phyloP scores from a whole-genome alignment of 2,113 vertebrate genomes.

The Uropsilus gracilis region DNA sequence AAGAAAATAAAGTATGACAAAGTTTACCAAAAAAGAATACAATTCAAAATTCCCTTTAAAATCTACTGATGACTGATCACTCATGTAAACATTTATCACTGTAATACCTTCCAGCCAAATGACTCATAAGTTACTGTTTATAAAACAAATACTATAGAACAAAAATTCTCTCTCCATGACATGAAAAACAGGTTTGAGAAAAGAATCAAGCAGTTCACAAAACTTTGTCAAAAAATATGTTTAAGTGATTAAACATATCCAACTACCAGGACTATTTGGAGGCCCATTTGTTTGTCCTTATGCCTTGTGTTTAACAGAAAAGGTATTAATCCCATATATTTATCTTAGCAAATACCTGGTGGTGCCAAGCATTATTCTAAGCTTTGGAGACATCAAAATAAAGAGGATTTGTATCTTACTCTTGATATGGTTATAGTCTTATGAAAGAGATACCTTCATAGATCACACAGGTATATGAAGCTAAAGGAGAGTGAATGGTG shows the following conservation, averaged over 20 bases:
- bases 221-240: constrained; percentile 39
- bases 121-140: constrained; percentile 13
- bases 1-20: not conserved
- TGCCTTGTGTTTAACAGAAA: not conserved
- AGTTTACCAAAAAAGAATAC: not conserved
- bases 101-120: not conserved
- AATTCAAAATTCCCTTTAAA: constrained; percentile 1
- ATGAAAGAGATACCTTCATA: not conserved
- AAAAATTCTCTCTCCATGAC: constrained; percentile 25
- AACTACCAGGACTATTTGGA: not conserved
- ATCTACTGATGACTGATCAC: not conserved
- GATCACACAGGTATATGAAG: not conserved
- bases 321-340: not conserved
- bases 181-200: not conserved
- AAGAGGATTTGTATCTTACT: not conserved
- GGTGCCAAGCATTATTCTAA: not conserved
- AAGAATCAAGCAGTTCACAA: not conserved
- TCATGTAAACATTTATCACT: not conserved
- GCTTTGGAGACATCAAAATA: not conserved
- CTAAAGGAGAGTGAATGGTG: not conserved
- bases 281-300: not conserved
- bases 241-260: not conserved
- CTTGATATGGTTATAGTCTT: not conserved
- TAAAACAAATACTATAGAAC: constrained; percentile 17
- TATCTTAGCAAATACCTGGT: not conserved